A percentile compares a stretch with the other conserved stretches of the same genome.
Conservation (phyloP, 23 tunicate genomes). For the Botrylloides violaceus region DNA sequence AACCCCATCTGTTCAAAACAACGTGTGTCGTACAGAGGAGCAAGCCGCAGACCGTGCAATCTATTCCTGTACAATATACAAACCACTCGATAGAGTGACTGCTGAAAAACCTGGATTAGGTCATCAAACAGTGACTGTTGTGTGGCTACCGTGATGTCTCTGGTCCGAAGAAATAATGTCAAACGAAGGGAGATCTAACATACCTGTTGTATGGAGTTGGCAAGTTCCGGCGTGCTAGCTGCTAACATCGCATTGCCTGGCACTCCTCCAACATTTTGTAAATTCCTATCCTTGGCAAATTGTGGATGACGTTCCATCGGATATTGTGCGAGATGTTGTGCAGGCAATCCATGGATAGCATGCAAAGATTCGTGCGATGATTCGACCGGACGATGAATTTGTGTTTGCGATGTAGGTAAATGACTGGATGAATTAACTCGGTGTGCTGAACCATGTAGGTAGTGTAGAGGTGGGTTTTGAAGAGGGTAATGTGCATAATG, state of each 20-base stretch:
- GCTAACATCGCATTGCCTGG: conserved; percentile 27
- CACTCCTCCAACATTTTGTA: background rate
- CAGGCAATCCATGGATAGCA: conserved; percentile 32
- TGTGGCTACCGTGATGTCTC: too few relatives aligned
- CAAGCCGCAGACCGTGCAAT: too few relatives aligned
- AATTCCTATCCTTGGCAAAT: background rate
- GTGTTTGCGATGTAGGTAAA: conserved; percentile 23
- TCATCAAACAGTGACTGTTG: too few relatives aligned
- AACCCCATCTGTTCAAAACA: too few relatives aligned
- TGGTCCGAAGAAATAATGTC: too few relatives aligned
- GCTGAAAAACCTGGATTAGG: too few relatives aligned
- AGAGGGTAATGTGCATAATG: conserved; percentile 63
- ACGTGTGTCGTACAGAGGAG: too few relatives aligned
- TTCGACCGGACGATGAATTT: conserved; percentile 29
- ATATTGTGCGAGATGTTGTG: conserved; percentile 12
- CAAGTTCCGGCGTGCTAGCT: conserved; percentile 82
- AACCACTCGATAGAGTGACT: too few relatives aligned
- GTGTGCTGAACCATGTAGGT: conserved; percentile 33
- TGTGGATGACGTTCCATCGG: conserved; percentile 10
- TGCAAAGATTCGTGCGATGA: conserved; percentile 73
- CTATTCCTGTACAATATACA: too few relatives aligned
- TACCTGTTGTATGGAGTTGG: conserved; percentile 37
- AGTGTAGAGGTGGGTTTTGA: conserved; percentile 57
- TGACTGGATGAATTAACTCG: conserved; percentile 25
- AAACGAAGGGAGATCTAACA: too few relatives aligned